Evolutionary conservation across 2,888 invertebrate genomes (phyloP).

Genomic region (Ephialtes manifestator): DNA sequence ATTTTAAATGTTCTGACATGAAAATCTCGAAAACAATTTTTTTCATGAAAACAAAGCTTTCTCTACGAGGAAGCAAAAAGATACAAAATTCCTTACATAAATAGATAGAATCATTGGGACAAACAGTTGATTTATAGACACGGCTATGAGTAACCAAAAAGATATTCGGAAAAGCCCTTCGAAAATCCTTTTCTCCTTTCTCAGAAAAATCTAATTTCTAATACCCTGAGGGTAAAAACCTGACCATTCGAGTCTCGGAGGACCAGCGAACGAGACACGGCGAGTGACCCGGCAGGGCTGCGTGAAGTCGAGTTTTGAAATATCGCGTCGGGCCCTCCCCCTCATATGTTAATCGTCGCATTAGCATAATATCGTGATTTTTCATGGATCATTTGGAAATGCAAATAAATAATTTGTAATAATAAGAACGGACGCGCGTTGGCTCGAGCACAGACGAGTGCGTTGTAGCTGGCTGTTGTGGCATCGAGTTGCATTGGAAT

Average conservation of each 20-base stretch:
- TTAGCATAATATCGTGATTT: constrained; percentile 86
- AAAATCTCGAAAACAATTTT: no score
- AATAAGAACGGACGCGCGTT: constrained; percentile 81
- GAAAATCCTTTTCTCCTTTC: constrained; percentile 22
- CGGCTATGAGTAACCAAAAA: background rate
- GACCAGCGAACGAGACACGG: constrained; percentile 40
- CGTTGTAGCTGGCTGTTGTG: constrained; percentile 65
- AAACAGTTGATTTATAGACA: constrained; percentile 7
- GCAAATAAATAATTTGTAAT: constrained; percentile 86
- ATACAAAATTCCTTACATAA: background rate
- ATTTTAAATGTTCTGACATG: no score
- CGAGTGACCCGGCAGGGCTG: constrained; percentile 31
- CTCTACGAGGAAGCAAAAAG: no score
- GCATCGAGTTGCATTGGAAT: constrained; percentile 69
- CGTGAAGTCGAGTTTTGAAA: constrained; percentile 81
- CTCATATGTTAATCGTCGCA: constrained; percentile 84
- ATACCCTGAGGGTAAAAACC: constrained; percentile 31
- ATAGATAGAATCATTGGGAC: background rate
- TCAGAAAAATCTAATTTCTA: constrained; percentile 34
- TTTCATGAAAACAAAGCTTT: no score
- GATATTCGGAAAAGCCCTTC: constrained; percentile 21
- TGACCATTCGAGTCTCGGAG: constrained; percentile 24
- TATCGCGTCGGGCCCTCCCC: constrained; percentile 84
- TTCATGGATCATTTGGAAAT: constrained; percentile 86
- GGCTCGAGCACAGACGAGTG: constrained; percentile 37